Base-by-base conservation (phyloP, 2,888 invertebrate species). In the Asteroscopus sphinx region DNA sequence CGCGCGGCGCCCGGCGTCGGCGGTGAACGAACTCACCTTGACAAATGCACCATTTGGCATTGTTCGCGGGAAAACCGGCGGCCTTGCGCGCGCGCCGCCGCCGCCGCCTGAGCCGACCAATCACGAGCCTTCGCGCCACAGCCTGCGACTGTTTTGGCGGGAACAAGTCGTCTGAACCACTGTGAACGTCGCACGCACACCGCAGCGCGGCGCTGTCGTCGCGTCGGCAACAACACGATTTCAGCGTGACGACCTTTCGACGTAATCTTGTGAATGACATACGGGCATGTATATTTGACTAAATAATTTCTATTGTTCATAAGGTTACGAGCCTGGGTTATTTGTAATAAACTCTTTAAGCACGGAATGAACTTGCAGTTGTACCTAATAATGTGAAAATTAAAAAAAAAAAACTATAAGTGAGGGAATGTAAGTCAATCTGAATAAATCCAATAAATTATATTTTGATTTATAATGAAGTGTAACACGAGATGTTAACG, bases 41-140 rank as follows among this genome's bases (percentile, higher is more conserved):
- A 94, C 94, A 93, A 93, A 94, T 94, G 94, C 94, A 94, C 93
- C 93, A 94, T 94, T 94, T 93, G 94, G 94, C 94, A 93, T 94
- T 94, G 94, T 94, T 94, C 92, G 93, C 93, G 93, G 93, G 93
- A 93, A 93, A 94, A 94, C 92, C 92, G 90, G 90, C 92, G 92
- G 93, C 92, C 93, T 93, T 93, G 92, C 92, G 89, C 88, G 90
- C 87, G 91, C 91, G 87, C 87, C 87, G 83, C 86, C 83, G 83
- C 86, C 81, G 80, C 85, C 70, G 76, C 71, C 76, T 68, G 70
- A 70, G 73, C 72, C 86, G 83, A 66, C 93, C 93, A 93, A 93
- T 93, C 83, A 71, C 86, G 79, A 85, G 87, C 86, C 91, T 92
- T 92, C 93, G 91, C 93, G 93, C 93, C 92, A 90, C 88, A 91